A percentile compares a stretch with the other conserved stretches of the same genome.
These are phyloP conservation scores for Stichopus chloronotus DNA, from an alignment of 35 echinoderm and acorn worm species.

Conservation along the genomic window DNA sequence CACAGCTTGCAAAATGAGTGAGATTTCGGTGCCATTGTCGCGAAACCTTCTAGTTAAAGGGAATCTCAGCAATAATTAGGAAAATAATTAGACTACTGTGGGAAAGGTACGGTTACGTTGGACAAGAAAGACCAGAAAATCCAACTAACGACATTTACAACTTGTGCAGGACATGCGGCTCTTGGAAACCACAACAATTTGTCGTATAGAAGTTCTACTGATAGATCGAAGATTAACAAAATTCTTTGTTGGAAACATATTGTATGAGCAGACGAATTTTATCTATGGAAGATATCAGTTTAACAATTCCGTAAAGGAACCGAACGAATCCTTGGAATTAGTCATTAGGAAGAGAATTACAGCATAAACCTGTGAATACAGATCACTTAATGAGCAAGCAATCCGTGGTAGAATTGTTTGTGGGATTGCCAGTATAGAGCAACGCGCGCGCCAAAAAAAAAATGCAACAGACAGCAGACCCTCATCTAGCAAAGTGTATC, in stretches of 20 bases:
- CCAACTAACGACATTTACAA: constrained; percentile 35
- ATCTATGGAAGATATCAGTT: constrained; percentile 64
- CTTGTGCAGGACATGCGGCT: constrained; percentile 42
- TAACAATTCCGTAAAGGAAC: constrained; percentile 53
- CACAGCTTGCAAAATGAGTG: background rate
- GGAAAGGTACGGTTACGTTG: background rate
- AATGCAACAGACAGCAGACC: background rate
- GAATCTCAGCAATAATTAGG: constrained; percentile 42
- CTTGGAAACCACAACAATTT: constrained; percentile 62
- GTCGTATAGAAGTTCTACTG: constrained; percentile 39
- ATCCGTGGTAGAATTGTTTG: constrained; percentile 61
- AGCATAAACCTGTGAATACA: constrained; percentile 56
- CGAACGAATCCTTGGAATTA: constrained; percentile 51
- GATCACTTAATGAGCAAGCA: constrained; percentile 15
- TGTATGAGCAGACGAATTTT: constrained; percentile 59
- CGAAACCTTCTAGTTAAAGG: background rate
- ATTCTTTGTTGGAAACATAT: constrained; percentile 59
- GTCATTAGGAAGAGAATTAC: constrained; percentile 43
- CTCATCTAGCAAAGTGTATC: constrained; percentile 1
- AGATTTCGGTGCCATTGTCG: constrained; percentile 9
- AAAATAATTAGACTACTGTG: background rate
- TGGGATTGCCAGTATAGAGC: background rate
- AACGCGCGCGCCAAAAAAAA: constrained; percentile 30
- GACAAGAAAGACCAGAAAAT: constrained; percentile 14
- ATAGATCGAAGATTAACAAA: constrained; percentile 15